A percentile compares a stretch with the other conserved stretches of the same genome.
phyloP scores from a whole-genome alignment of 1,140 invertebrate species.

The Leptopilina clavipes region DNA sequence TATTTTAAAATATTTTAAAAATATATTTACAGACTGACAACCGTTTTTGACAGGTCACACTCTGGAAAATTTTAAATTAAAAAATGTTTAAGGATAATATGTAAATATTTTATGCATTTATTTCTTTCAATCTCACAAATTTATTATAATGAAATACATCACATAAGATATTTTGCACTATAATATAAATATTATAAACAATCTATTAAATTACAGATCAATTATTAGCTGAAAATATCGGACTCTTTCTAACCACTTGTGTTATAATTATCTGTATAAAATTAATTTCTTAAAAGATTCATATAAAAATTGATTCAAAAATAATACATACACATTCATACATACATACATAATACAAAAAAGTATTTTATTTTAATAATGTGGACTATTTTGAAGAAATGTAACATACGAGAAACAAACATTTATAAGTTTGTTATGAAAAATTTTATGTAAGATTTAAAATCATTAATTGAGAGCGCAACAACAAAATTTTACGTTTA shows the following conservation, averaged over 20 bases:
- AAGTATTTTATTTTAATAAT: too few relatives aligned
- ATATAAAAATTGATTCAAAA: too few relatives aligned
- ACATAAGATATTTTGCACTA: constrained; percentile 17
- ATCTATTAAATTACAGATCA: not conserved
- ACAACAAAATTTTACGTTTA: not conserved
- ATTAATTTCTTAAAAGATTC: not conserved
- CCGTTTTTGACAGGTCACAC: too few relatives aligned
- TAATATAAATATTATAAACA: constrained; percentile 8
- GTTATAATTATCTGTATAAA: not conserved
- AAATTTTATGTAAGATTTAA: too few relatives aligned
- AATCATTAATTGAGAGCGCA: too few relatives aligned
- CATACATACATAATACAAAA: too few relatives aligned
- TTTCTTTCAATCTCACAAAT: constrained; percentile 7
- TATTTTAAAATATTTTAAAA: too few relatives aligned
- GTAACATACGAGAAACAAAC: too few relatives aligned
- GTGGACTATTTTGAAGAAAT: too few relatives aligned
- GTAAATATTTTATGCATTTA: not conserved
- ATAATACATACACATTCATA: too few relatives aligned
- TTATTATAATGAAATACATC: constrained; percentile 13
- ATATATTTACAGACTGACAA: too few relatives aligned
- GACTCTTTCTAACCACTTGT: not conserved
- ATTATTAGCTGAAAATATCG: not conserved
- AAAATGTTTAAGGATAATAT: not conserved
- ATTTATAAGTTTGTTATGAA: too few relatives aligned
- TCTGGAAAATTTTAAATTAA: not conserved